Evolutionary conservation across 1,140 invertebrate species (phyloP), one percentile per base, ranked within the genome.

Genomic region (Chymomyza costata): DNA sequence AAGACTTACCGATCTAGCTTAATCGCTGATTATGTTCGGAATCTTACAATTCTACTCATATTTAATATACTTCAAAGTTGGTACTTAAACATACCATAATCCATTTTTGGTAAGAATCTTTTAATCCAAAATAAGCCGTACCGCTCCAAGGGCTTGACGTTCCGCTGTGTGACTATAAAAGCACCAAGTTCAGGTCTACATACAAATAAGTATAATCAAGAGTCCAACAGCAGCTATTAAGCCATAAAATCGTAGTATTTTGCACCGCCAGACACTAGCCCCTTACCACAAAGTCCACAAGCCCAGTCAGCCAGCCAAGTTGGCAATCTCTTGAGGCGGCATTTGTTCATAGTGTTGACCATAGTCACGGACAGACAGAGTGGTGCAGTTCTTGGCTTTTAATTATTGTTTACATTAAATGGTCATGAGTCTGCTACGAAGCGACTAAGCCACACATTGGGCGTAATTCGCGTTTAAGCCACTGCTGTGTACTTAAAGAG

Each of bases 331-430:
- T 10, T 8, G 8, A 34, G n/a, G 32, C n/a, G 13, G 32, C 32
- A 34, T 13, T 34, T 3, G 13, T n/a, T 34, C 8, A 5, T 3
- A 5, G 32, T 6, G n/a, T 25, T 3, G 21, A 3, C 3, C 21
- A 25, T 3, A 8, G 21, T 8, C 21, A 3, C 41, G 38, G n/a
- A 45, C 21, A 25, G 8, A 8, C 40, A 31, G 19, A 16, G 6
- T 3, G 47, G 41, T 31, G 57, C 58, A 48, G 46, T 38, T 30
- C 53, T 37, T 53, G 53, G 59, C 49, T 73, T 78, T 78, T 78
- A 78, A 78, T 78, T 78, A 80, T 78, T 78, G 71, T 78, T 78
- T 78, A 80, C 71, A 78, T 78, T 78, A 78, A 78, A 80, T 78
- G 73, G 71, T 80, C 71, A 78, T 78, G 71, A 67, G 71, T 80